Evolutionary conservation across 1,140 invertebrate genomes (phyloP).

Genomic region (Drosophila hydei): DNA sequence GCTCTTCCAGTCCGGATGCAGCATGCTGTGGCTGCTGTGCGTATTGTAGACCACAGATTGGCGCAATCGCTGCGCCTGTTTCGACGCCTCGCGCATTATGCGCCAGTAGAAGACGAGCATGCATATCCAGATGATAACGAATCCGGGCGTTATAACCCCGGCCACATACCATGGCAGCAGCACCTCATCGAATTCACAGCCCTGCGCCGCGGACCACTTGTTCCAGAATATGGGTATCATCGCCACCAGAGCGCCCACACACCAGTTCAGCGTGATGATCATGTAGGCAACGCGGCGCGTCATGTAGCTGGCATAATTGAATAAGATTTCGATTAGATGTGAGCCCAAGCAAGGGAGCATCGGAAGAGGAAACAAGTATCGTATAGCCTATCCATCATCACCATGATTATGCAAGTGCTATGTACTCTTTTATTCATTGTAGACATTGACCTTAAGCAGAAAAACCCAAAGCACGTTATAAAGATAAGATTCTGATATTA

Average conservation of each 20-base stretch:
- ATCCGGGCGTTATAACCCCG: conserved; percentile 88
- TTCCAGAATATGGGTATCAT: conserved; percentile 90
- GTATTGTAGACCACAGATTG: conserved; percentile 67
- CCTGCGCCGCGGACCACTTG: conserved; percentile 85
- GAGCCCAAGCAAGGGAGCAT: too few species aligned
- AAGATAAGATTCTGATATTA: too few species aligned
- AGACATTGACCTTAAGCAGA: too few species aligned
- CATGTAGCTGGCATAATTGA: conserved; percentile 82
- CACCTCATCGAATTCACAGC: conserved; percentile 85
- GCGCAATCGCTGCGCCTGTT: conserved; percentile 87
- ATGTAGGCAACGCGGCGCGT: conserved; percentile 86
- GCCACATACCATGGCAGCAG: conserved; percentile 86
- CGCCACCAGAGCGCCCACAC: conserved; percentile 86
- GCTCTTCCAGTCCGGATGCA: conserved; percentile 88
- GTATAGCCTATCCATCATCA: too few species aligned
- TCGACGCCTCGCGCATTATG: conserved; percentile 89
- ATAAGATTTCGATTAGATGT: neutral
- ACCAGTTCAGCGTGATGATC: conserved; percentile 87
- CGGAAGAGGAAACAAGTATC: too few species aligned
- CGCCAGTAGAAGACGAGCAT: conserved; percentile 90
- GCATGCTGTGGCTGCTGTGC: conserved; percentile 84
- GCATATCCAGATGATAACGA: conserved; percentile 88
- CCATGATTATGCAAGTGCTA: too few species aligned
- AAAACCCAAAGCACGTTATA: too few species aligned
- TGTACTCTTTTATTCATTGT: too few species aligned